Percentiles rank a stretch among this genome's conserved stretches.
Evolutionary conservation across 2,888 invertebrate species (phyloP).

Genomic region (Salpingus planirostris): DNA sequence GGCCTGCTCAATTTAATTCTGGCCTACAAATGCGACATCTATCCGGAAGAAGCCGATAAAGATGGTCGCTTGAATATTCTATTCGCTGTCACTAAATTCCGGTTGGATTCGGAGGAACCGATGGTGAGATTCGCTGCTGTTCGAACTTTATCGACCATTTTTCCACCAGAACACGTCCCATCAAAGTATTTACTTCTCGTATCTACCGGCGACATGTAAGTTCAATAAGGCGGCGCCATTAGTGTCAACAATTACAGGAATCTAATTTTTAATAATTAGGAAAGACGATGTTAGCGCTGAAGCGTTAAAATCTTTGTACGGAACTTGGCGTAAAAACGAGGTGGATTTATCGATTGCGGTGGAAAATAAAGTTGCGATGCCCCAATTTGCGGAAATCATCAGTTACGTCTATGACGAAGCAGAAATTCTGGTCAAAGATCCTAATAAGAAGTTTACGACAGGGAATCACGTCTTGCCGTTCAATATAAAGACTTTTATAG

Average conservation of each 20-base stretch:
- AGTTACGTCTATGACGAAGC: slow-evolving; percentile 61
- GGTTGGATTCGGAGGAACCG: slow-evolving; percentile 67
- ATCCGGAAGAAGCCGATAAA: slow-evolving; percentile 32
- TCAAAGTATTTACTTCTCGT: slow-evolving; percentile 73
- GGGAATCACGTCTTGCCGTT: slow-evolving; percentile 65
- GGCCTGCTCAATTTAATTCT: slow-evolving; percentile 34
- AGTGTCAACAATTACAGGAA: slow-evolving; percentile 1
- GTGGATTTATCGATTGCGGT: slow-evolving; percentile 37
- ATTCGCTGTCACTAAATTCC: slow-evolving; percentile 57
- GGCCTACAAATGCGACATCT: slow-evolving; percentile 35
- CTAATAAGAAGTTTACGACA: slow-evolving; percentile 51
- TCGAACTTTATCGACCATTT: slow-evolving; percentile 72
- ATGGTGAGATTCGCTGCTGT: slow-evolving; percentile 78
- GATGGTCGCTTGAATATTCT: slow-evolving; percentile 35
- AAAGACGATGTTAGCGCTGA: slow-evolving; percentile 69
- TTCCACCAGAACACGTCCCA: slow-evolving; percentile 71
- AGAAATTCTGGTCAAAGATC: slow-evolving; percentile 51
- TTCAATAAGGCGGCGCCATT: slow-evolving; percentile 18
- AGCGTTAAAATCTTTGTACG: slow-evolving; percentile 67
- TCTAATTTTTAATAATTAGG: slow-evolving; percentile 39
- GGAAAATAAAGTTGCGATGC: slow-evolving; percentile 45
- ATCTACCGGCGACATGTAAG: slow-evolving; percentile 75
- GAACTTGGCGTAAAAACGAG: slow-evolving; percentile 52
- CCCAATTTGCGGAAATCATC: slow-evolving; percentile 65
- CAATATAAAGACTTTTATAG: slow-evolving; percentile 59